A percentile compares a stretch with the other conserved stretches of the same genome.
Evolutionary conservation across 2,797 vertebrate genomes (phyloP).

Genomic region (Phyllotis vaccarum): DNA sequence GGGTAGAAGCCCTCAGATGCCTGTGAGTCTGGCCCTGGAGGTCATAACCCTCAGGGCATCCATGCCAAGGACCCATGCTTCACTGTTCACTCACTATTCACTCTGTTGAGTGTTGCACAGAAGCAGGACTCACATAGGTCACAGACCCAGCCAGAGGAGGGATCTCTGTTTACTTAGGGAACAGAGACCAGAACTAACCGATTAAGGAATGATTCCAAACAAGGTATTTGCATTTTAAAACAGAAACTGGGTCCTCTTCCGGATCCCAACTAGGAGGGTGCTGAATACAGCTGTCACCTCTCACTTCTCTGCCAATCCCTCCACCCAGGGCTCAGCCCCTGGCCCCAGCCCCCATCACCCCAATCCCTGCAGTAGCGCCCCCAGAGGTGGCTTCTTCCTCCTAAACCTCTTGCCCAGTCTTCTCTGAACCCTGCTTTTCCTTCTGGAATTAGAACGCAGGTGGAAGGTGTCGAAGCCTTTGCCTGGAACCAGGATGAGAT

Average conservation of each 20-base stretch:
- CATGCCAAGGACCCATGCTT: background rate
- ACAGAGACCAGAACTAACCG: slow-evolving; percentile 15
- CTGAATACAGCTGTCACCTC: background rate
- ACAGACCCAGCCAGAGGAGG: background rate
- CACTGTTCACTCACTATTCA: background rate
- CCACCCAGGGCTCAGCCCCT: background rate
- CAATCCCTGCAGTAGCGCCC: background rate
- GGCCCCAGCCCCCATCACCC: background rate
- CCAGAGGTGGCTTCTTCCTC: background rate
- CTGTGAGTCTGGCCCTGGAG: background rate
- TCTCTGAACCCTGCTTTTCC: background rate
- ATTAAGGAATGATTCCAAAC: slow-evolving; percentile 60
- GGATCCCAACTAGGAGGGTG: slow-evolving; percentile 28
- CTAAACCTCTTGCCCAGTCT: background rate
- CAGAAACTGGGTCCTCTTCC: slow-evolving; percentile 63
- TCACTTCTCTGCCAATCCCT: slow-evolving; percentile 2
- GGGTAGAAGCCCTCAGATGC: background rate
- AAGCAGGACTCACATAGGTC: background rate
- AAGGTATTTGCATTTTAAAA: slow-evolving; percentile 33
- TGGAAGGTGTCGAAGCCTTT: background rate
- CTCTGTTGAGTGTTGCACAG: background rate
- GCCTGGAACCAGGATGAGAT: background rate
- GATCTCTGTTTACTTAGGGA: slow-evolving; percentile 50
- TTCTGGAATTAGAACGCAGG: background rate
- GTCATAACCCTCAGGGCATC: background rate